Conservation (phyloP, 2,888 invertebrate species). For the Tiliacea citrago region DNA sequence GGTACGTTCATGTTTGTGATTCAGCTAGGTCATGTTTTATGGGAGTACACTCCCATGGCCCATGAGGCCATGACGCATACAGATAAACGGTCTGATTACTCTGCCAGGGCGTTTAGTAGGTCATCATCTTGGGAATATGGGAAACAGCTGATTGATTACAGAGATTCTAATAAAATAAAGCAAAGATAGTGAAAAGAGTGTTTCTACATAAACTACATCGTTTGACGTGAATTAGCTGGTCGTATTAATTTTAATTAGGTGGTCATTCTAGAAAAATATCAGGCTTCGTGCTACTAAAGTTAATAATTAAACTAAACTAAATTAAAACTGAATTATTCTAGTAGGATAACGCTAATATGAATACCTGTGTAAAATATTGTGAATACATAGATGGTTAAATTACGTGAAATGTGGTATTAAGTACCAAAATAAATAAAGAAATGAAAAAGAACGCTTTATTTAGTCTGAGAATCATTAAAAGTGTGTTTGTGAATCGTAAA, state of each 20-base stretch:
- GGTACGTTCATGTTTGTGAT: slow-evolving; percentile 5
- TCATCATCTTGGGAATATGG: not conserved
- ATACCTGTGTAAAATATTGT: not conserved
- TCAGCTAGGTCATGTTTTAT: slow-evolving; percentile 39
- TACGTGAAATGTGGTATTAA: not conserved
- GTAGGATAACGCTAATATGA: not conserved
- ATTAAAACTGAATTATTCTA: not conserved
- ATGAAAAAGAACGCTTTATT: not conserved
- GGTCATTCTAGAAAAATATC: not conserved
- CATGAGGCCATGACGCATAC: slow-evolving; percentile 5
- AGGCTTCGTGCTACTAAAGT: not conserved
- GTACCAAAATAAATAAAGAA: not conserved
- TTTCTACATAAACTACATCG: not conserved
- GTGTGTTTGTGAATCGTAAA: not conserved
- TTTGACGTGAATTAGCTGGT: not conserved
- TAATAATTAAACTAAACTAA: not conserved
- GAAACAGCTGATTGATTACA: slow-evolving; percentile 1
- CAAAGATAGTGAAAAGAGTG: not conserved
- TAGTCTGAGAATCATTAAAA: not conserved
- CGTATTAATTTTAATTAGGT: not conserved
- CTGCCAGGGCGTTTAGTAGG: slow-evolving; percentile 3
- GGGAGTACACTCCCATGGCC: slow-evolving; percentile 8
- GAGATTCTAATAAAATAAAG: not conserved
- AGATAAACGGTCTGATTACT: slow-evolving; percentile 4
- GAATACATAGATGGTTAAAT: not conserved